These are phyloP conservation scores for Mus minutoides DNA, from an alignment of 2,797 vertebrate species.

Conservation along the genomic window DNA sequence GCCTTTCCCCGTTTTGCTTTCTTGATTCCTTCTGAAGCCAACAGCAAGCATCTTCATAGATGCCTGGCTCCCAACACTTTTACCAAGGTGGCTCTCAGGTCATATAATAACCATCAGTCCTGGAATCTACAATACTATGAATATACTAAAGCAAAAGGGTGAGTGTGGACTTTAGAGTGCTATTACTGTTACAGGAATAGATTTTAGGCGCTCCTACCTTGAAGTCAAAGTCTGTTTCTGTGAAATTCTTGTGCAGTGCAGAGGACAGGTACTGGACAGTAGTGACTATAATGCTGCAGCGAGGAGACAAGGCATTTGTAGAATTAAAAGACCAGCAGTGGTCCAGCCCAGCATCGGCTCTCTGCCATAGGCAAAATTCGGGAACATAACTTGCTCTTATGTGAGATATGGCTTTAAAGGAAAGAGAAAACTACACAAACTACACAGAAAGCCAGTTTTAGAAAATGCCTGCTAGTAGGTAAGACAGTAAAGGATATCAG, in stretches of 20 bases:
- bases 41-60: neutral
- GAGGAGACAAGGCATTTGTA: constrained; percentile 74
- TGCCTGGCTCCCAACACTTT: neutral
- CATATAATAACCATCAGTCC: neutral
- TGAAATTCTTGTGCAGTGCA: constrained; percentile 99
- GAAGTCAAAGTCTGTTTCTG: constrained; percentile 98
- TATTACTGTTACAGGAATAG: neutral
- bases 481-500: neutral
- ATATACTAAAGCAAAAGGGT: constrained; percentile 46
- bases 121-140: constrained; percentile 44
- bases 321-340: constrained; percentile 36
- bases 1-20: neutral
- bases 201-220: constrained; percentile 90
- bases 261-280: constrained; percentile 98
- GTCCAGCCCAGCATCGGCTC: neutral
- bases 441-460: constrained; percentile 29
- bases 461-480: neutral
- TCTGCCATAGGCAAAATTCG: neutral
- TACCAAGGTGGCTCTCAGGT: neutral
- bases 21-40: constrained; percentile 57
- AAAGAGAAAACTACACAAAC: constrained; percentile 22
- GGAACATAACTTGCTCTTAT: neutral
- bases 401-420: constrained; percentile 6
- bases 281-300: constrained; percentile 96
- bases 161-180: neutral